Evolutionary conservation across 1,140 invertebrate species (phyloP).

Genomic region (Holcopasites calliopsidis): DNA sequence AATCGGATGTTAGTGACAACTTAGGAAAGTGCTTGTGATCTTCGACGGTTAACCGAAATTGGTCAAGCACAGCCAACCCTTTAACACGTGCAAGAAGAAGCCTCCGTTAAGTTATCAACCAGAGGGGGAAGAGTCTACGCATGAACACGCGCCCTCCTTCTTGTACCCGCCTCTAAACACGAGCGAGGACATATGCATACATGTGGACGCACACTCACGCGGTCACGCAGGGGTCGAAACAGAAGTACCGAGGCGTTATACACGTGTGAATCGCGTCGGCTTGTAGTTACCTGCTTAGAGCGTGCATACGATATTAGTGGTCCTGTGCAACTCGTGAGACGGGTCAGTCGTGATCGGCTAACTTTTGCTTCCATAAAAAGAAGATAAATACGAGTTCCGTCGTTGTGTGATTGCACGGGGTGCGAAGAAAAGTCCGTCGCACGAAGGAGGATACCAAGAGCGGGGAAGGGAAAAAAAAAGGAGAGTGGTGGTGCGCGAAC

Average conservation of each 20-base stretch:
- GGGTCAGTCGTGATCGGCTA: constrained; percentile 10
- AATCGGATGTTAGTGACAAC: constrained; percentile 11
- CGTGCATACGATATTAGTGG: constrained; percentile 27
- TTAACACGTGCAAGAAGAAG: constrained; percentile 10
- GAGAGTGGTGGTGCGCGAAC: constrained; percentile 47
- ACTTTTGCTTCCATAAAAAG: background rate
- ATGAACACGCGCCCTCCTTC: constrained; percentile 17
- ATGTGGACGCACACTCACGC: constrained; percentile 49
- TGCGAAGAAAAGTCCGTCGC: constrained; percentile 10
- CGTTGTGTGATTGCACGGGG: constrained; percentile 27
- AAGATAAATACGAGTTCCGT: background rate
- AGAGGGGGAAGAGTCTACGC: constrained; percentile 38
- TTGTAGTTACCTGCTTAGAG: constrained; percentile 73
- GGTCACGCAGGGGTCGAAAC: constrained; percentile 51
- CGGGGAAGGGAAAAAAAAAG: constrained; percentile 52
- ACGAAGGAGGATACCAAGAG: constrained; percentile 37
- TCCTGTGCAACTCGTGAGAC: constrained; percentile 37
- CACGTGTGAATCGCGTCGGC: constrained; percentile 64
- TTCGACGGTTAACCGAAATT: background rate
- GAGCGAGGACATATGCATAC: constrained; percentile 47
- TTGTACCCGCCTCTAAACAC: constrained; percentile 8
- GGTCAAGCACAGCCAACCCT: too few species aligned
- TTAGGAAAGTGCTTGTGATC: constrained; percentile 22
- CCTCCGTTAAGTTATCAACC: constrained; percentile 13
- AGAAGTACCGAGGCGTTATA: constrained; percentile 36